phyloP scores from a whole-genome alignment of 2,113 vertebrate genomes.

The Tragulus kanchil region DNA sequence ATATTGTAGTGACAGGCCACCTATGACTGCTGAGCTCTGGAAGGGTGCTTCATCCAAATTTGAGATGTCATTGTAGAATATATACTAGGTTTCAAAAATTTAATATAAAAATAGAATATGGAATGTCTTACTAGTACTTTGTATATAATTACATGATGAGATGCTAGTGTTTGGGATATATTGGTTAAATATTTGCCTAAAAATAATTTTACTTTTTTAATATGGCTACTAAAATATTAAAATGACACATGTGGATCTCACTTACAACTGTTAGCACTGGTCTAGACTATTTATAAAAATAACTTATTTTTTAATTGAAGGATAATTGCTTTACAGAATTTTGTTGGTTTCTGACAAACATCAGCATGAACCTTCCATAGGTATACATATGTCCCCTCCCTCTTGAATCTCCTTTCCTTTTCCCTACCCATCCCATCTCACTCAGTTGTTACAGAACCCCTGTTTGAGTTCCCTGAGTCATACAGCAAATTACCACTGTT shows the following conservation, averaged over 20 bases:
- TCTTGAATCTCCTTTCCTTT: too few relatives aligned
- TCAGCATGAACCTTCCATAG: too few relatives aligned
- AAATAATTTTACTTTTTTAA: background rate
- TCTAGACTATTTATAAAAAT: background rate
- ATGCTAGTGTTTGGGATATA: background rate
- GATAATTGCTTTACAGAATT: too few relatives aligned
- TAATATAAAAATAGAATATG: background rate
- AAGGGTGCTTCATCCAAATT: background rate
- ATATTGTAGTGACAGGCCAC: background rate
- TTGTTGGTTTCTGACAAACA: too few relatives aligned
- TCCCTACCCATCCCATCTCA: too few relatives aligned
- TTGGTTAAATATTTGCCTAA: background rate
- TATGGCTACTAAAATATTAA: background rate
- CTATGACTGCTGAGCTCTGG: background rate
- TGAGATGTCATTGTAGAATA: background rate
- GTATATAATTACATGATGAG: background rate
- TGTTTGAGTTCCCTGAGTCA: too few relatives aligned
- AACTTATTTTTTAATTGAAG: too few relatives aligned
- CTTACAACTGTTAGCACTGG: background rate
- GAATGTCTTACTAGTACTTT: background rate
- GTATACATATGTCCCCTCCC: too few relatives aligned
- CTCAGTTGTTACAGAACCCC: too few relatives aligned
- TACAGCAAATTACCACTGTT: too few relatives aligned
- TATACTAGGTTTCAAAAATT: background rate
- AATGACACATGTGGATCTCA: background rate